phyloP scores from a whole-genome alignment of 1,140 invertebrate genomes.

The Colletes latitarsis region DNA sequence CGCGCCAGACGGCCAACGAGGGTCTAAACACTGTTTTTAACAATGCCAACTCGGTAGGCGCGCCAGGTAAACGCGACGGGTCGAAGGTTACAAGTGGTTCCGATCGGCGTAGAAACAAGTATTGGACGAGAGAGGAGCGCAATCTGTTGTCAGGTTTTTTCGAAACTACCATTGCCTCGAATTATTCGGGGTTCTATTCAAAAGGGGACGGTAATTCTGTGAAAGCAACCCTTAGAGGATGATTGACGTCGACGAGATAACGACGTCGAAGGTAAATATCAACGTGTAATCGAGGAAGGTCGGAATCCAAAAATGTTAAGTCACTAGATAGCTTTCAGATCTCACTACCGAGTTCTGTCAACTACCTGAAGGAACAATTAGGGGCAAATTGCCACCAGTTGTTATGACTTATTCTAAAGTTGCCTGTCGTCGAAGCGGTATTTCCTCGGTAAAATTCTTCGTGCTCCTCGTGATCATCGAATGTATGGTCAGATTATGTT shows the following conservation, averaged over 20 bases:
- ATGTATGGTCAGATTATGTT: no score
- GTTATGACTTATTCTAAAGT: no score
- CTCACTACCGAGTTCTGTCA: no score
- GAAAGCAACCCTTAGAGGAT: conserved; percentile 18
- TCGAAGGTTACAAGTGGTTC: background rate
- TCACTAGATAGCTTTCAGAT: no score
- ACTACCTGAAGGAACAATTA: no score
- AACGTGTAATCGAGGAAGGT: background rate
- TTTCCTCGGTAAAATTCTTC: no score
- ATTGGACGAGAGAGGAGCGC: no score
- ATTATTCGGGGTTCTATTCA: background rate
- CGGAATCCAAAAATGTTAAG: background rate
- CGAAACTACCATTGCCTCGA: no score
- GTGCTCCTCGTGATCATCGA: no score
- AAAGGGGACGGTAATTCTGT: conserved; percentile 17
- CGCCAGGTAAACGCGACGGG: background rate
- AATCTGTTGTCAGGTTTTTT: background rate
- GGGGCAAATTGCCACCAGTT: no score
- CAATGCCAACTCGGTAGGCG: background rate
- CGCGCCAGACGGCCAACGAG: conserved; percentile 41
- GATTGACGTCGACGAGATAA: conserved; percentile 10
- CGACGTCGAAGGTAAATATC: conserved; percentile 1
- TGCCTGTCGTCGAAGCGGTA: no score
- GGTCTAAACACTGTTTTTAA: background rate
- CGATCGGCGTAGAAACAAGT: no score